These are phyloP conservation scores for Drosophila pegasa DNA, from an alignment of 2,888 invertebrate species.

Conservation along the genomic window DNA sequence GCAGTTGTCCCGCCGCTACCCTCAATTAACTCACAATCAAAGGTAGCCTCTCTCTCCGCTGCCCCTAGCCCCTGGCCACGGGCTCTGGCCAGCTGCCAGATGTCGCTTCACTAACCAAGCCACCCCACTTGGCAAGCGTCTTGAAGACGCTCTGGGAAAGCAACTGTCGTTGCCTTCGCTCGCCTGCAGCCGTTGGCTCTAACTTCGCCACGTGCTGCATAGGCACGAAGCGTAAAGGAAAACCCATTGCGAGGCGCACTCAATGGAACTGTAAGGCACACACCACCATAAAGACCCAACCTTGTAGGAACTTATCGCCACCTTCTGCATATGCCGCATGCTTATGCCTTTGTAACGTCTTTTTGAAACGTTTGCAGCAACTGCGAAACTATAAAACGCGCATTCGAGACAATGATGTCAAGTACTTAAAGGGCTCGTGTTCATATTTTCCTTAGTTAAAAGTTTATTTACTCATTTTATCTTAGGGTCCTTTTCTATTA, in stretches of 20 bases:
- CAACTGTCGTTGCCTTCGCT: slow-evolving; percentile 55
- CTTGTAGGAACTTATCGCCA: slow-evolving; percentile 28
- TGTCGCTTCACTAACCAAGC: slow-evolving; percentile 61
- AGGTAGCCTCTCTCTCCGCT: too few species aligned
- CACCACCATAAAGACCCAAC: slow-evolving; percentile 29
- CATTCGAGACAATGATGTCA: too few species aligned
- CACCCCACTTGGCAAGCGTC: slow-evolving; percentile 66
- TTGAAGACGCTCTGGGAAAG: slow-evolving; percentile 77
- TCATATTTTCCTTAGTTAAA: neutral
- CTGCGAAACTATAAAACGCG: neutral
- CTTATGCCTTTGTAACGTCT: slow-evolving; percentile 64
- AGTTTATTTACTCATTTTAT: too few species aligned
- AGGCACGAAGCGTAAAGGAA: slow-evolving; percentile 67
- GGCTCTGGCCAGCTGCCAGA: slow-evolving; percentile 62
- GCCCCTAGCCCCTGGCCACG: neutral
- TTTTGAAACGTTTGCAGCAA: slow-evolving; percentile 9
- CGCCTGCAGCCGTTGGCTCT: slow-evolving; percentile 63
- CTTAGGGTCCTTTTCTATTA: too few species aligned
- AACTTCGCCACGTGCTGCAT: slow-evolving; percentile 60
- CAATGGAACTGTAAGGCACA: slow-evolving; percentile 73
- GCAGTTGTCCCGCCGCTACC: slow-evolving; percentile 29
- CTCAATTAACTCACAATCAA: slow-evolving; percentile 71
- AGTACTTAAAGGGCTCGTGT: neutral
- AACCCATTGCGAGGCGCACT: slow-evolving; percentile 52
- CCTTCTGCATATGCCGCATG: slow-evolving; percentile 20